Base-by-base conservation (phyloP, 1,140 invertebrate species). In the Asobara japonica region DNA sequence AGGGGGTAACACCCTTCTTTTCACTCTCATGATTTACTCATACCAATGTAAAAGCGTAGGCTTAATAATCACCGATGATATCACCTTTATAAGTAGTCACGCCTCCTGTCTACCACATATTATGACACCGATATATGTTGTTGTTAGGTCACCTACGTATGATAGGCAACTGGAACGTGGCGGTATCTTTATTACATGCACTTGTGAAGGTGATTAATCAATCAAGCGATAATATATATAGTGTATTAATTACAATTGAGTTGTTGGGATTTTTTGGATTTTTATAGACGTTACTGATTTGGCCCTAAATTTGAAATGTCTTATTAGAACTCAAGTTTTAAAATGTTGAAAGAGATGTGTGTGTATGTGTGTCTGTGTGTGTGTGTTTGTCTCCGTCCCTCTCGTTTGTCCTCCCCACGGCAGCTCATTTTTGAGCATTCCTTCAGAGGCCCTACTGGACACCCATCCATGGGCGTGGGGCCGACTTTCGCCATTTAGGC, bases 31-130 rank as follows among this genome's bases (percentile, higher is more conserved):
- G 82, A 85, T 84, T 84, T 84, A 86, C 78, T 80, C 83, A 83
- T 84, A 81, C 81, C 79, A 79, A 81, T 80, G 82, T 81, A 82
- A 86, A 86, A 84, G 82, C 82, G 81, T 85, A 86, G 84, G 85
- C n/a, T n/a, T n/a, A n/a, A n/a, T 86, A 86, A 86, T 86, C 80
- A 80, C 70, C 81, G 82, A 84, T 86, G 83, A 86, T 85, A 84
- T 86, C 85, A 86, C 79, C 80, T 77, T 84, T 85, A 80, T 84
- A 85, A 86, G 86, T 86, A 86, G 85, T 75, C 75, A 84, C 82
- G 77, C 83, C 82, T 84, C 80, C 80, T 82, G 79, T 83, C 79
- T 78, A 74, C 30, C 67, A 62, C 38, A 45, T 16, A 36, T 61
- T 41, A 66, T 31, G 31, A 66, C 31, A 29, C 27, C 33, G 69